Evolutionary conservation across 2,888 invertebrate species (phyloP).

Genomic region (Lamellibrachia satsuma): DNA sequence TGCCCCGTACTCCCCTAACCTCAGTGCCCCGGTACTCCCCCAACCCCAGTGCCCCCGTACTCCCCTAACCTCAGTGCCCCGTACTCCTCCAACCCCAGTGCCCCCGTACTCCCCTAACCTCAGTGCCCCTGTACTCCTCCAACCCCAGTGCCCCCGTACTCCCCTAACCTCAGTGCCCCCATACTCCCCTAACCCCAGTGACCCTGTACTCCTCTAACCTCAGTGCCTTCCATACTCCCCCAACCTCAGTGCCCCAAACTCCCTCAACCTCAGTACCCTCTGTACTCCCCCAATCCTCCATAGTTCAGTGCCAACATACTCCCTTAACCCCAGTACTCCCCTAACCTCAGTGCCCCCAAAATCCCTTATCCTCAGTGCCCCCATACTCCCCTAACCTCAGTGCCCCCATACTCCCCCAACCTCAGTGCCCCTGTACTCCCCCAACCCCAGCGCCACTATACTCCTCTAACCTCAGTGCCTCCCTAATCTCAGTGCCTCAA

Average conservation of each 20-base stretch:
- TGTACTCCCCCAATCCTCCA: neutral
- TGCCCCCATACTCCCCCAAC: too few species aligned
- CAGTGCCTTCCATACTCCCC: neutral
- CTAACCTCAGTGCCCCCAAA: neutral
- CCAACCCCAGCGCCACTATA: too few species aligned
- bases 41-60: too few species aligned
- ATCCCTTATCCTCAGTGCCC: neutral
- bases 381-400: too few species aligned
- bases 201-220: conserved; percentile 64
- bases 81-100: too few species aligned
- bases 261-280: neutral
- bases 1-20: too few species aligned
- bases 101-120: neutral
- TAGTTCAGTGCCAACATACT: neutral
- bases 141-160: neutral
- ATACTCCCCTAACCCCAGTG: conserved; percentile 85
- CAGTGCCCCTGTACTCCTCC: neutral
- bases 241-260: neutral
- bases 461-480: neutral
- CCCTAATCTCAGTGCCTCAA: too few species aligned
- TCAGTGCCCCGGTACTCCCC: neutral
- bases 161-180: conserved; percentile 78
- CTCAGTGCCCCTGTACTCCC: neutral
- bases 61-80: too few species aligned
- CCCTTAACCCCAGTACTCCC: neutral